Evolutionary conservation across 2,888 invertebrate species (phyloP).

Genomic region (Antheraea assamensis): DNA sequence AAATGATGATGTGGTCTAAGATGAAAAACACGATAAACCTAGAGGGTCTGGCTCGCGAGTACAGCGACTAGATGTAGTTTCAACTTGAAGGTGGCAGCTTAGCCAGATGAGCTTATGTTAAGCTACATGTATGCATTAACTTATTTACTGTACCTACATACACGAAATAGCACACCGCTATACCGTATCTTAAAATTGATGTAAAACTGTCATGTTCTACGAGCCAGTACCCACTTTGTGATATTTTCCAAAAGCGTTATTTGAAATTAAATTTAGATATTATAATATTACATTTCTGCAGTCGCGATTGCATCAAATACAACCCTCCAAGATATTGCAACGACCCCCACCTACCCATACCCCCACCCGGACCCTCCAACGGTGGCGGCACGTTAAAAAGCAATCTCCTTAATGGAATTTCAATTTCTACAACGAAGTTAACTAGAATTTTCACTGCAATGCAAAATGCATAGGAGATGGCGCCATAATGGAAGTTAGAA

Average conservation of each 20-base stretch:
- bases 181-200: too few species aligned
- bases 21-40: too few species aligned
- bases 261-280: neutral
- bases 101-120: too few species aligned
- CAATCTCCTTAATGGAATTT: slow-evolving; percentile 80
- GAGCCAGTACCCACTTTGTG: too few species aligned
- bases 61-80: too few species aligned
- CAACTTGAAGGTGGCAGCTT: too few species aligned
- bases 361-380: slow-evolving; percentile 27
- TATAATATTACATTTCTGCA: slow-evolving; percentile 11
- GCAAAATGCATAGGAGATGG: neutral
- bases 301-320: slow-evolving; percentile 13
- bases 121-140: too few species aligned
- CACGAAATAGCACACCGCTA: too few species aligned
- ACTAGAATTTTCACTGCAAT: slow-evolving; percentile 73
- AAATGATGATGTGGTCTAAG: too few species aligned
- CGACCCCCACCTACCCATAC: slow-evolving; percentile 17
- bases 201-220: too few species aligned
- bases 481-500: neutral
- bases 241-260: neutral
- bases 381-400: slow-evolving; percentile 68
- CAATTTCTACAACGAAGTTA: slow-evolving; percentile 75
- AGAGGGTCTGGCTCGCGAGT: too few species aligned
- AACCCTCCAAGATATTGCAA: slow-evolving; percentile 15
- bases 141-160: too few species aligned